Evolutionary conservation across 2,113 vertebrate genomes (phyloP), one percentile per base, ranked within the genome.

Genomic region (Tapirus terrestris): DNA sequence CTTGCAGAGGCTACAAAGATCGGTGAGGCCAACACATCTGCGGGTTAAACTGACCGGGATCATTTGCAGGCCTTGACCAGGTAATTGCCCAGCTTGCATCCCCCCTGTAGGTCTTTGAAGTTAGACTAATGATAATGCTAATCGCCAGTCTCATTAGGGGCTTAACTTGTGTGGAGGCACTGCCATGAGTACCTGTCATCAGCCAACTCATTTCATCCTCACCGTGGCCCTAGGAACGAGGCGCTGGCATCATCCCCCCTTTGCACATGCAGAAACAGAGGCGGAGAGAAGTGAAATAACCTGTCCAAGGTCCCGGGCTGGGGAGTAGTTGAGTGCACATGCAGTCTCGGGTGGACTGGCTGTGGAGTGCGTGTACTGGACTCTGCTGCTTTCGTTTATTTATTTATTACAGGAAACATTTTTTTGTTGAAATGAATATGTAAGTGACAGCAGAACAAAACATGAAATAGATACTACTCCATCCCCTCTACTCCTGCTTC

Each of bases 371-470:
- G 0, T 7, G 1, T 39, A 2, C 23, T 39, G 36, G 84, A 67
- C 68, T 51, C 5, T 76, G 25, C 3, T 25, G 43, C 39, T 60
- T n/a, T 86, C 45, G 53, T 61, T 81, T 48, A 33, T 68, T 80
- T 61, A 4, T 82, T 72, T 61, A 8, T 82, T 72, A 18, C 18
- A 65, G 60, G 60, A 81, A 92, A 14, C 4, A 6, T 84, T 94
- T 85, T 81, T 81, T 91, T 89, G 29, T 72, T 80, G 90, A 89
- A 76, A 13, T 70, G 87, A 45, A 61, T 63, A 23, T 63, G 43
- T 60, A 45, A 56, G 87, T 83, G 68, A 87, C 56, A 60, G 45
- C 61, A 56, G 76, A 91, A 67, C 25, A 72, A 84, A 89, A n/a
- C 31, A 23, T 8, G 75, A 76, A 39, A 36, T 25, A 77, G 39